Base-by-base conservation (phyloP, 2,888 invertebrate species). In the Pristionchus entomophagus region DNA sequence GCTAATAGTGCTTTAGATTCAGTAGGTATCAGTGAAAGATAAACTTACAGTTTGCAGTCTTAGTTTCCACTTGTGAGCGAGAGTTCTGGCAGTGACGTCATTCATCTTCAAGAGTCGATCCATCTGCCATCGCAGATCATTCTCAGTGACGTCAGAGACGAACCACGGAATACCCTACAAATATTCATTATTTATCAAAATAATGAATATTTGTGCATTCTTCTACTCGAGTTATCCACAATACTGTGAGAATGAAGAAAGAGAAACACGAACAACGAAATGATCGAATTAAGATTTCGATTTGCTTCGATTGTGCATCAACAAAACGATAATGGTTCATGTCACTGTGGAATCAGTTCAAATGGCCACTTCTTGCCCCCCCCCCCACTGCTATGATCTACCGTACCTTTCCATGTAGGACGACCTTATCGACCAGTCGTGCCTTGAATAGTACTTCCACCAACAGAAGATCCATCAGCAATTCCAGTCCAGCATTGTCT, bases 401-500 rank as follows among this genome's bases (percentile, higher is more conserved):
- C 29, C 32, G 38, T 69, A 83, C 59, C 88, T 93, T 93, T 84
- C 91, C 91, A 56, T 93, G 93, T 12, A 93, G 86, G 3, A 91
- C 89, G 10, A 93, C 90, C 73, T 87, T 88, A 29, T 89, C 86
- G 19, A 89, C 90, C 38, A 91, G 94, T 89, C 94, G 95, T 89
- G 95, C 95, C 17, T 87, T 81, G 86, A 96, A 94, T 0, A 99
- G 94, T 93, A 96, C 97, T 90, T 96, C 96, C 2, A 97, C 97
- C 1, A 99, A 93, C 92, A 97, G 96, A 0, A 99, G 94, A 94
- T 99, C 99, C 0, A 96, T 96, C 90, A 97, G 96, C 0, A 99
- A 92, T 94, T 99, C 99, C 93, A 97, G 97, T 0, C 97, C 99
- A 0, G 97, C 95, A 94, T 99, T 99, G 94, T 99, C 99, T 87